phyloP scores from a whole-genome alignment of 2,888 invertebrate species.

The Odontocerum albicorne region DNA sequence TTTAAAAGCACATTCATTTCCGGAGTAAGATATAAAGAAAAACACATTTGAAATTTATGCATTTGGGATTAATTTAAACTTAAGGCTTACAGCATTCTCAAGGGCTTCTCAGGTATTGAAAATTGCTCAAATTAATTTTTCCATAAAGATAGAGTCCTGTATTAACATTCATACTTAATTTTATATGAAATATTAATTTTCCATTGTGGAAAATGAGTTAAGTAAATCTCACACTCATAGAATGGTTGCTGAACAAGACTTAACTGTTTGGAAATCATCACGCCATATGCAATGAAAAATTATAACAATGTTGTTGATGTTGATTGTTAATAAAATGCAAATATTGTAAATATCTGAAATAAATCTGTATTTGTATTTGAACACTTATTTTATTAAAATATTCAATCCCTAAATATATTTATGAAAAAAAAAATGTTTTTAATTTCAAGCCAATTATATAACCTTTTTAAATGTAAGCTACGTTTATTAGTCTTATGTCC shows the following conservation, averaged over 20 bases:
- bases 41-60: background rate
- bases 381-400: too few species aligned
- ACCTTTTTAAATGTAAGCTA: too few species aligned
- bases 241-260: conserved; percentile 29
- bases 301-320: conserved; percentile 74
- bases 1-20: conserved; percentile 20
- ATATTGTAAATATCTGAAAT: conserved; percentile 72
- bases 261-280: conserved; percentile 27
- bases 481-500: too few species aligned
- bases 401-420: too few species aligned
- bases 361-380: conserved; percentile 74
- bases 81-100: background rate
- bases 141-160: conserved; percentile 23
- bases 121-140: conserved; percentile 33
- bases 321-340: conserved; percentile 78
- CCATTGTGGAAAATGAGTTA: conserved; percentile 25
- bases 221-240: conserved; percentile 25
- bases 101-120: conserved; percentile 25
- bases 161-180: conserved; percentile 25
- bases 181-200: conserved; percentile 25
- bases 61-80: background rate
- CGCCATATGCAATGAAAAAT: conserved; percentile 48
- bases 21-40: conserved; percentile 1
- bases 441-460: too few species aligned
- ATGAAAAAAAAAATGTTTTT: too few species aligned